Conservation (phyloP, 2,888 invertebrate genomes). For the Dendrolimus houi region DNA sequence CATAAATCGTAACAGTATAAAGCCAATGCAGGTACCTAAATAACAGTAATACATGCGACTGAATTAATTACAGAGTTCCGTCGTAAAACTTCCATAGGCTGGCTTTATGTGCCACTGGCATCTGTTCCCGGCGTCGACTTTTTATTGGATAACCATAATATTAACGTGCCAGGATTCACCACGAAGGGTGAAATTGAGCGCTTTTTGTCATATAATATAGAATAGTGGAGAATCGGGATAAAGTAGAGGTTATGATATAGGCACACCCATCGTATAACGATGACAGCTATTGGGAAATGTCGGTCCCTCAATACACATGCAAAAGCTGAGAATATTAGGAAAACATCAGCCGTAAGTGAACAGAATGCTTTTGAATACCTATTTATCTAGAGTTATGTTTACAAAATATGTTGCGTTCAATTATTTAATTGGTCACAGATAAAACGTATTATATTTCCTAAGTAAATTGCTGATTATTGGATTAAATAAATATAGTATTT, state of each 20-base stretch:
- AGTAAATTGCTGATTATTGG: no score
- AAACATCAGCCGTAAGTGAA: no score
- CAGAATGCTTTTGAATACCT: no score
- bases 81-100: conserved; percentile 32
- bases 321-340: neutral
- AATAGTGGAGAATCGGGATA: neutral
- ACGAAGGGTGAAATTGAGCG: conserved; percentile 5
- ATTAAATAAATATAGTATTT: no score
- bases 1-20: no score
- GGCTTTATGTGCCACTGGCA: conserved; percentile 37
- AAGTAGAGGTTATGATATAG: conserved; percentile 1
- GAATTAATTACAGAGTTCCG: conserved; percentile 29
- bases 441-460: no score
- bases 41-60: conserved; percentile 20
- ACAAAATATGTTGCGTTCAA: no score
- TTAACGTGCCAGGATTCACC: conserved; percentile 25
- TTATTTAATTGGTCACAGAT: no score
- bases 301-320: neutral
- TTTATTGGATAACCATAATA: conserved; percentile 38
- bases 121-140: conserved; percentile 30
- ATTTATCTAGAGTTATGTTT: no score
- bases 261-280: neutral
- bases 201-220: conserved; percentile 1
- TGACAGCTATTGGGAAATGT: neutral
- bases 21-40: conserved; percentile 3